Base-by-base conservation (phyloP, 2,888 invertebrate species). In the Standfussiana lucernea region DNA sequence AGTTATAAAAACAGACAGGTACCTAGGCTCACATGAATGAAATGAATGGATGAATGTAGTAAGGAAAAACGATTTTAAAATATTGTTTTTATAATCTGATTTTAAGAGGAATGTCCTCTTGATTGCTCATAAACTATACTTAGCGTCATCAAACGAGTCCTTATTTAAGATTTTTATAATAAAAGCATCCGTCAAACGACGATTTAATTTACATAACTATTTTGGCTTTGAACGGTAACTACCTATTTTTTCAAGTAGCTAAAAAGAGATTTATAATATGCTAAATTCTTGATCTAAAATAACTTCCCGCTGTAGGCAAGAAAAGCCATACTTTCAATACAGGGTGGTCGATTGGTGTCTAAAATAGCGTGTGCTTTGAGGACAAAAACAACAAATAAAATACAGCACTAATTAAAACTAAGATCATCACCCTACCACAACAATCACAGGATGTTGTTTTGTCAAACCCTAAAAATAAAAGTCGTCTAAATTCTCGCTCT, bases 381-480 rank as follows among this genome's bases (percentile, higher is more conserved):
- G 2, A 32, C 32, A 13, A 56, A 47, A 47, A 56, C 28, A 1
- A 1, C 8, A 37, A 45, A 77, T 42, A 64, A 53, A n/a, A 50
- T 6, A 28, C 47, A 45, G 75, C 24, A 65, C 59, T n/a, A 24
- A 62, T 71, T 61, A 71, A 42, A 42, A 50, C 35, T 24, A 62
- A 82, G 62, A 45, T n/a, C 64, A 42, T 68, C 59, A n/a, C 18
- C 35, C 40, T n/a, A 32, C 21, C n/a, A 67, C 15, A 80, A 71
- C 84, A 83, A 73, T 72, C 59, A 72, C 85, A 82, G 86, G 83
- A 83, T 75, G 74, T 75, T 42, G 71, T 65, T 65, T 74, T 80
- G 42, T 35, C 18, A 61, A 75, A 74, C 75, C 42, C 61, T 75
- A 77, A 76, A 82, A 87, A 87, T 77, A 85, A 85, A 85, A 73